Base-by-base conservation (phyloP, 2,113 vertebrate genomes). In the Forbesichthys agassizii region DNA sequence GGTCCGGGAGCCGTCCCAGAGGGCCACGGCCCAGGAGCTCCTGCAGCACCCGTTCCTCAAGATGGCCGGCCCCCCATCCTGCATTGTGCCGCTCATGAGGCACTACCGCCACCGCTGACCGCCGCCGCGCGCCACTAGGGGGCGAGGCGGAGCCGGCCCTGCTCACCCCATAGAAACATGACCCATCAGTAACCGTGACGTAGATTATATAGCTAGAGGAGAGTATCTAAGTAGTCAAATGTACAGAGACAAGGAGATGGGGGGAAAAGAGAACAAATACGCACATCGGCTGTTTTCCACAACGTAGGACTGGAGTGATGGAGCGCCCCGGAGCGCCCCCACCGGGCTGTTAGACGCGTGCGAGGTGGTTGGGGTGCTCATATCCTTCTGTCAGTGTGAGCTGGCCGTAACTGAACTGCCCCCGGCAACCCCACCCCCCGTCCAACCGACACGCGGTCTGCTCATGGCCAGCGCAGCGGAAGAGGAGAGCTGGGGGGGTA, bases 31-130 rank as follows among this genome's bases (percentile, higher is more conserved):
- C 14, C 95, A 92, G 88, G 95, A 98, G 57, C 95, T 99, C 66
- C 86, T 99, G 58, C 93, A 94, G 85, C 95, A 99, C 80, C 94
- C 97, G 0, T 98, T 99, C 76, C 93, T 99, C 83, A 97, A 99
- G 80, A 78, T 98, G 80, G 94, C 96, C 0, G 97, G 98, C 46
- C 95, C 96, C 0, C 96, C 97, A 0, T 95, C 97, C 11, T 99
- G 97, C 91, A 98, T 99, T 14, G 92, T 99, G 59, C 97, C 98
- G 48, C 96, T 99, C 72, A 99, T 99, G 97, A 94, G 97, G 89
- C 97, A 99, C 77, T 96, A 98, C 79, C 92, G 97, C 68, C 96
- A 96, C 61, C 97, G 94, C 89, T 99, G 93, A 97, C 49, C 33
- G 9, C 8, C 9, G 14, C 60, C 61, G 9, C 58, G 69, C 66